These are phyloP conservation scores for Bombus confusus DNA, from an alignment of 1,140 invertebrate genomes.

Conservation along the genomic window DNA sequence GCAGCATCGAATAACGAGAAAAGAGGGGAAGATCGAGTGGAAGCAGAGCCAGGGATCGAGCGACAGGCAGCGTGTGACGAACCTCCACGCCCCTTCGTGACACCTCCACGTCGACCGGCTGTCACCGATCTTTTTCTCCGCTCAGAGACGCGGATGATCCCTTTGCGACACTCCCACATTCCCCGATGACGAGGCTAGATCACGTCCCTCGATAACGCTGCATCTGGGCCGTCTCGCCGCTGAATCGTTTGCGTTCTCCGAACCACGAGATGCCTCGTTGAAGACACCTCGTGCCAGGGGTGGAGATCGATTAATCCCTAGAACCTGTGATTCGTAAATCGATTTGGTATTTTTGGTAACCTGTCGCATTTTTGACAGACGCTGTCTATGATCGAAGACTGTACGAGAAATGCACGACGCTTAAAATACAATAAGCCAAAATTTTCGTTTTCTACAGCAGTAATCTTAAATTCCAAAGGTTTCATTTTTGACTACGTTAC, in stretches of 20 bases:
- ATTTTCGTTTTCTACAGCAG: too few species aligned
- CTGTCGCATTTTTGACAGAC: neutral
- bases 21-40: neutral
- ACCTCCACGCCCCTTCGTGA: constrained; percentile 74
- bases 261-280: constrained; percentile 38
- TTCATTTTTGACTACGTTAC: too few species aligned
- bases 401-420: too few species aligned
- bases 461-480: too few species aligned
- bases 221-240: constrained; percentile 47
- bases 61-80: constrained; percentile 61
- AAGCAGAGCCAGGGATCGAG: constrained; percentile 29
- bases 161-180: constrained; percentile 80
- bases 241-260: constrained; percentile 43
- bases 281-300: constrained; percentile 1
- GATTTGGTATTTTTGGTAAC: neutral
- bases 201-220: constrained; percentile 72
- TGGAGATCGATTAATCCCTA: constrained; percentile 23
- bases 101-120: constrained; percentile 67
- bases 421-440: too few species aligned
- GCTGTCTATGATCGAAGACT: too few species aligned
- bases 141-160: constrained; percentile 65
- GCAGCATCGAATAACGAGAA: constrained; percentile 2
- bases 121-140: constrained; percentile 67
- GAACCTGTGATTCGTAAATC: neutral
- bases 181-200: constrained; percentile 80